phyloP scores from a whole-genome alignment of 2,888 invertebrate genomes.

The Archips crataeganus region DNA sequence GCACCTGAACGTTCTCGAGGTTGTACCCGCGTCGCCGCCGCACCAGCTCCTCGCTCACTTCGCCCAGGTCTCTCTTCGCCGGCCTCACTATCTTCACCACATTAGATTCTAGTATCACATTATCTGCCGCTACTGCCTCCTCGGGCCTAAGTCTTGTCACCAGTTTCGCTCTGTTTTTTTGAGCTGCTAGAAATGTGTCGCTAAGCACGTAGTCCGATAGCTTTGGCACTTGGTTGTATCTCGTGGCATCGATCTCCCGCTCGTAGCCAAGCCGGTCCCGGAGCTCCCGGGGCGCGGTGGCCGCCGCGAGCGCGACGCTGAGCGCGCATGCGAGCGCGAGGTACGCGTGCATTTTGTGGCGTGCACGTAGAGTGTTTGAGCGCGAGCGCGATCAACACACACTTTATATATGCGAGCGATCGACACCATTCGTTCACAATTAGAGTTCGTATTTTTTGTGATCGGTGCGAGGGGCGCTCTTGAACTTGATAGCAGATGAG shows the following conservation, averaged over 20 bases:
- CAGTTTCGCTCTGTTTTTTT: conserved; percentile 75
- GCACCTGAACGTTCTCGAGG: conserved; percentile 81
- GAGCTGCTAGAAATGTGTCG: conserved; percentile 64
- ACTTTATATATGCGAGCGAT: conserved; percentile 81
- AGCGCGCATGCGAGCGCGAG: conserved; percentile 67
- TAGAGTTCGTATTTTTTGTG: conserved; percentile 74
- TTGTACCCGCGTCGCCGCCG: conserved; percentile 79
- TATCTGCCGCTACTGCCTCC: conserved; percentile 73
- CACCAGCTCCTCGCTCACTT: conserved; percentile 63
- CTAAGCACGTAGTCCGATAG: conserved; percentile 69
- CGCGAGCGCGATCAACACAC: conserved; percentile 76
- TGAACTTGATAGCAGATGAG: conserved; percentile 73
- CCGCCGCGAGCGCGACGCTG: conserved; percentile 54
- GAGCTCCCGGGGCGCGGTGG: conserved; percentile 43
- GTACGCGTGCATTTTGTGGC: conserved; percentile 81
- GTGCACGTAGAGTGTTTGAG: conserved; percentile 76
- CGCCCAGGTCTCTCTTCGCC: conserved; percentile 57
- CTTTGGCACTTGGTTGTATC: conserved; percentile 71
- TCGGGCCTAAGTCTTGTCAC: conserved; percentile 72
- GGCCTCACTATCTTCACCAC: conserved; percentile 73
- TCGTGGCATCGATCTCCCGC: conserved; percentile 73
- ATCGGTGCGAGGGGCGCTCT: conserved; percentile 62
- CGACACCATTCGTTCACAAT: conserved; percentile 81
- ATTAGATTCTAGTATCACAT: conserved; percentile 78
- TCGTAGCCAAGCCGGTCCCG: conserved; percentile 76